Base-by-base conservation (phyloP, 2,113 vertebrate genomes). In the Bubalus kerabau region DNA sequence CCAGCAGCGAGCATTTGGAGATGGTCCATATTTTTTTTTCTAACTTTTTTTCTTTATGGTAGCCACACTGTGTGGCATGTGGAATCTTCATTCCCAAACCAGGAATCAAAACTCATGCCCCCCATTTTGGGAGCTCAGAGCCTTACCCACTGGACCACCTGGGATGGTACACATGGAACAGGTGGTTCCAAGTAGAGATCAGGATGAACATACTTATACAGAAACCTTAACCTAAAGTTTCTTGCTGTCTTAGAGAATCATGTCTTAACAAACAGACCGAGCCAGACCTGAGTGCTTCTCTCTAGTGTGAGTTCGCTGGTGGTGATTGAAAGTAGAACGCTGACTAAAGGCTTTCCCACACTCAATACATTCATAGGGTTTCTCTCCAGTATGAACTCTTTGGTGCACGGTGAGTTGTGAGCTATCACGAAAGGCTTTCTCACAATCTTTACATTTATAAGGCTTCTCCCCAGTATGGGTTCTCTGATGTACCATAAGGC, bases 311-410 rank as follows among this genome's bases (percentile, higher is more conserved):
- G 78, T 97, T 90, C 90, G 62, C 78, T 96, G 97, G 87, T 98
- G 98, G 36, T 96, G 90, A 89, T 91, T 96, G 11, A 98, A 97
- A 88, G 97, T 97, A 21, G 98, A 98, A 57, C 89, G 95, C 67
- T 97, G 95, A 86, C 97, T 97, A 19, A 98, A 98, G 46, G 92
- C 87, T 82, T 97, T 98, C 36, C 97, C 97, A 60, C 98, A 98
- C 67, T 97, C 91, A 2, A 7, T 50, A 62, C 97, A 98, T n/a
- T 96, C 94, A 87, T 98, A 98, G 13, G 98, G 98, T 8, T 98
- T 98, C 84, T 97, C 97, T 0, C 98, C 94, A 62, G 94, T 95
- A 21, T 95, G 94, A 60, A 95, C 62, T 60, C 94, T 95, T 46
- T 76, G 94, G n/a, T 95, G 94, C 14, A 95, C 87, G 4, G 21